phyloP scores from a whole-genome alignment of 2,888 invertebrate genomes.

The Thymelicus lineola region DNA sequence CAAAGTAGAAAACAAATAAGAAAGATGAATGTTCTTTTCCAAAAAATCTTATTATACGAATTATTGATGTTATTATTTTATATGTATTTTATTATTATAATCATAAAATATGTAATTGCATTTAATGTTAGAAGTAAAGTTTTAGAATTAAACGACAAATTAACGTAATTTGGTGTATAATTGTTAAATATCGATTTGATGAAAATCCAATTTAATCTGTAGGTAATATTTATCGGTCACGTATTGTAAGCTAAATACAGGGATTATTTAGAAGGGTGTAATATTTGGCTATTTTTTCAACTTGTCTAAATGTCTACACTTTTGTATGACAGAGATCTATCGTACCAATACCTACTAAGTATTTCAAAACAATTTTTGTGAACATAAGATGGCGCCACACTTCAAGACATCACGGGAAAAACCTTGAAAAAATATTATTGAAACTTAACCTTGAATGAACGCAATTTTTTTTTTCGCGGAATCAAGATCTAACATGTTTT shows the following conservation, averaged over 20 bases:
- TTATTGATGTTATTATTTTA: constrained; percentile 8
- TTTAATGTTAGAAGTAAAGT: not conserved
- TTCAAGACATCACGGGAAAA: not conserved
- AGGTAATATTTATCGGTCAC: constrained; percentile 11
- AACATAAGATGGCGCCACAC: not conserved
- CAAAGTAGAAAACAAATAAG: not conserved
- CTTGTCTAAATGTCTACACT: constrained; percentile 59
- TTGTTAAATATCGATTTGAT: constrained; percentile 10
- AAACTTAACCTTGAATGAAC: no score
- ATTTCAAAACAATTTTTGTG: constrained; percentile 19
- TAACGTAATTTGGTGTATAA: constrained; percentile 1
- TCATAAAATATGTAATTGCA: not conserved
- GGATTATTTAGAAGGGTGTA: constrained; percentile 63
- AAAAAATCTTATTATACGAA: not conserved
- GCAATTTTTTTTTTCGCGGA: no score
- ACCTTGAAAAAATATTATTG: no score
- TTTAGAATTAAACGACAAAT: not conserved
- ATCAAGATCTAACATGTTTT: no score
- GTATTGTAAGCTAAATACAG: constrained; percentile 59
- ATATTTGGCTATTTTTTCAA: constrained; percentile 56
- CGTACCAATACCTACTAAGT: constrained; percentile 55
- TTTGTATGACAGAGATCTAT: constrained; percentile 63
- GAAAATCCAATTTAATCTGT: not conserved
- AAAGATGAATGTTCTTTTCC: not conserved
- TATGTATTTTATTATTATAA: not conserved